phyloP scores from a whole-genome alignment of 2,888 invertebrate species.

The Drosophila cognata region DNA sequence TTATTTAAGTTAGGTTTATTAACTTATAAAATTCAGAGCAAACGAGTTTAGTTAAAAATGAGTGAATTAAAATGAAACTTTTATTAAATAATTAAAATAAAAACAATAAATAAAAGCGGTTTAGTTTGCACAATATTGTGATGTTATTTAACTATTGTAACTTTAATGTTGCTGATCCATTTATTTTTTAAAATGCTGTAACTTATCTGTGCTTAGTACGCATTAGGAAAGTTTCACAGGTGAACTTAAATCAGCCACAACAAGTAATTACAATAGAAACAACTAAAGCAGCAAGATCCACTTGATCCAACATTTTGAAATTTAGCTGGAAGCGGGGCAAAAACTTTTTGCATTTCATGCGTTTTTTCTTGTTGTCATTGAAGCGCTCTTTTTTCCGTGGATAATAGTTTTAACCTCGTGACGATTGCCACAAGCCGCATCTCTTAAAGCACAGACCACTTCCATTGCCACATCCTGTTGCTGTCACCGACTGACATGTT shows the following conservation, averaged over 20 bases:
- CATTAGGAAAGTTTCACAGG: conserved; percentile 38
- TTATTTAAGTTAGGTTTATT: not conserved
- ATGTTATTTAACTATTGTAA: not conserved
- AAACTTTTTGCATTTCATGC: conserved; percentile 70
- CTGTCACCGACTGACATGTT: conserved; percentile 59
- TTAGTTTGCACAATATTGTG: not conserved
- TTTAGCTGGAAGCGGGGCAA: conserved; percentile 57
- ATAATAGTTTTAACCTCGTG: conserved; percentile 75
- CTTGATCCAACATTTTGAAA: conserved; percentile 61
- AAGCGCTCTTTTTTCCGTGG: conserved; percentile 75
- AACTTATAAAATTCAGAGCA: not conserved
- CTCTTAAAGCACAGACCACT: conserved; percentile 7
- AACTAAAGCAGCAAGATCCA: conserved; percentile 5
- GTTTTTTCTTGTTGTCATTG: conserved; percentile 55
- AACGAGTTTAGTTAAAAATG: not conserved
- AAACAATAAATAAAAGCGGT: not conserved
- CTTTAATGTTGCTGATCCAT: accelerated
- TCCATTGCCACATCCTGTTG: conserved; percentile 2
- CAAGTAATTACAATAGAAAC: conserved; percentile 8
- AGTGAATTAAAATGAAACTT: not conserved
- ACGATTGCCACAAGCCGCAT: conserved; percentile 31
- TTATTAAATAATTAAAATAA: not conserved
- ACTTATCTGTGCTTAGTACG: conserved; percentile 34
- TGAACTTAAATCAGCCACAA: conserved; percentile 11
- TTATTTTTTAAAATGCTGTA: not conserved